These are phyloP conservation scores for Trochalopteron elliotii DNA, from an alignment of 2,113 vertebrate species.

Conservation along the genomic window DNA sequence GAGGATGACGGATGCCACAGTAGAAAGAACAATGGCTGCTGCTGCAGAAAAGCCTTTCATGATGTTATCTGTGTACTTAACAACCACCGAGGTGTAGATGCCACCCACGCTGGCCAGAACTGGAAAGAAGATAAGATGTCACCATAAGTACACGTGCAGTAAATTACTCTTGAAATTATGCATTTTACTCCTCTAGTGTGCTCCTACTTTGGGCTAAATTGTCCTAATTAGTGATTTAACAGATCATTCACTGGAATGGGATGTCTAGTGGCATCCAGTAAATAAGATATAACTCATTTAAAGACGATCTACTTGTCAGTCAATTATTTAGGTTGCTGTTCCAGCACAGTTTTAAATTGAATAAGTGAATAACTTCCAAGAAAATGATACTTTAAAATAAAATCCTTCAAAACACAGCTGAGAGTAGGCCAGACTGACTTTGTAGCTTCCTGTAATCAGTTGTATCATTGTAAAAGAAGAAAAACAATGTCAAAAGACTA, in stretches of 20 bases:
- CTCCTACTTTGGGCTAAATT: not conserved
- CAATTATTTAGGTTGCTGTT: not conserved
- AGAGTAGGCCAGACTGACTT: not conserved
- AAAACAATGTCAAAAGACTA: not conserved
- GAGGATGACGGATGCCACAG: constrained; percentile 87
- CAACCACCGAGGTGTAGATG: constrained; percentile 93
- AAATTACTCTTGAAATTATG: not conserved
- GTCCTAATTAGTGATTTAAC: not conserved
- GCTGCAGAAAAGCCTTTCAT: constrained; percentile 99
- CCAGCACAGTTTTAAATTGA: not conserved
- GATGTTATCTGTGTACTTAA: constrained; percentile 99
- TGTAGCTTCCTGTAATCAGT: not conserved
- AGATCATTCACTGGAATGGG: not conserved
- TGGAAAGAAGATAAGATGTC: constrained; percentile 47
- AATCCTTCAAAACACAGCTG: not conserved
- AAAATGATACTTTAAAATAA: not conserved
- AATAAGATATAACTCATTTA: not conserved
- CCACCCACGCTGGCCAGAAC: constrained; percentile 94
- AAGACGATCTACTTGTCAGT: not conserved
- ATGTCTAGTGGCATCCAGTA: not conserved
- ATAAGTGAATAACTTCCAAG: not conserved
- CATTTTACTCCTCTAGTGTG: not conserved
- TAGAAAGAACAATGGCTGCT: constrained; percentile 95
- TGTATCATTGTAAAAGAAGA: not conserved
- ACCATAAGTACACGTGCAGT: not conserved